Evolutionary conservation across 2,113 vertebrate species (phyloP), one percentile per base, ranked within the genome.

Genomic region (Cynopterus brachyotis): DNA sequence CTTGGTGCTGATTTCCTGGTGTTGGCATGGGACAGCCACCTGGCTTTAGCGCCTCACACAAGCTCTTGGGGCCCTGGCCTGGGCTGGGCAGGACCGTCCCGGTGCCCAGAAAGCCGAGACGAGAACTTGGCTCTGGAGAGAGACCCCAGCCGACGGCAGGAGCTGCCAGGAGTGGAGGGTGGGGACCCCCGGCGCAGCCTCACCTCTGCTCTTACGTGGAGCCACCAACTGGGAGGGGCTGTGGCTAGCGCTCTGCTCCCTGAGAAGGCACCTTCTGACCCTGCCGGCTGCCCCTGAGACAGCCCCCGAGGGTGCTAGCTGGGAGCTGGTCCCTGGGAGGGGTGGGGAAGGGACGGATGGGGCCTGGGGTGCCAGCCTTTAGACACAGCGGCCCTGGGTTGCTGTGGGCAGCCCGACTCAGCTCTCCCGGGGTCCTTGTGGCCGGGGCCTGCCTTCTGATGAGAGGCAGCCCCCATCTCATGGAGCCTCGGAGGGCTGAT

Each of bases 11-110:
- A 66, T 1, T 6, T 66, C 57, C 89, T 26, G 19, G 47, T 32
- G 75, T 37, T 28, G 59, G 76, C 37, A 0, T 20, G 1, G 2
- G 62, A 53, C 16, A 2, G 16, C 22, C 9, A 2, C 24, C 40
- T 4, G 3, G 30, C 42, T 24, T 30, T 1, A 3, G 30, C 69
- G 1, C 20, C n/a, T 53, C 28, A 11, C 4, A 10, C 7, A 19
- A 37, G 89, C 64, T 53, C 32, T 11, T 5, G 53, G 82, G 70
- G 60, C 17, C 53, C 20, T 26, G 47, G 78, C 64, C 69, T 57
- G 20, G 42, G 45, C 24, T 0, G 1, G 42, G 53, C n/a, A 53
- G 72, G 32, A 22, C 11, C 10, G 0, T 59, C 24, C 67, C 8
- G 35, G 69, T 72, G 11, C 15, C 73, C 28, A 45, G 76, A 19